phyloP scores from a whole-genome alignment of 1,140 invertebrate species.

The Drosophila murphyi region DNA sequence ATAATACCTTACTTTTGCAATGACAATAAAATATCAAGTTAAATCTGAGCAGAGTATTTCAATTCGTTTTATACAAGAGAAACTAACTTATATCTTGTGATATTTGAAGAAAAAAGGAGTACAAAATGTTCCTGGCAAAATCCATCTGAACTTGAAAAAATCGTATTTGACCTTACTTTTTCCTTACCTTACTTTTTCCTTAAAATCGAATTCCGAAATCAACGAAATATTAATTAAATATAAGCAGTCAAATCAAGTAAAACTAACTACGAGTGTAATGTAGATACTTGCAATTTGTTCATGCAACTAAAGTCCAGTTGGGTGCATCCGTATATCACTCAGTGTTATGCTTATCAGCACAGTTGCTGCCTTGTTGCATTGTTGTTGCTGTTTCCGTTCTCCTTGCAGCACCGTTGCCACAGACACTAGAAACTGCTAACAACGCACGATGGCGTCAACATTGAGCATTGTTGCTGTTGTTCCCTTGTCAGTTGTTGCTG shows the following conservation, averaged over 20 bases:
- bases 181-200: no score
- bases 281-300: background rate
- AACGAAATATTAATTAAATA: no score
- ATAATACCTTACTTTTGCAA: background rate
- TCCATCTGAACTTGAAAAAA: no score
- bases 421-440: constrained; percentile 78
- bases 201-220: no score
- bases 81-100: no score
- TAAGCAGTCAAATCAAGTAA: no score
- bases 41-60: no score
- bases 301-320: constrained; percentile 5
- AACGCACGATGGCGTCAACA: constrained; percentile 78
- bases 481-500: constrained; percentile 47
- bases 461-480: constrained; percentile 57
- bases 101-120: no score
- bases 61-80: no score
- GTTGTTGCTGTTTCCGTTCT: constrained; percentile 38
- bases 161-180: no score
- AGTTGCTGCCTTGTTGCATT: constrained; percentile 63
- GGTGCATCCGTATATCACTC: constrained; percentile 70
- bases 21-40: background rate
- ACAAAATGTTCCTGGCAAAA: no score
- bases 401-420: constrained; percentile 32
- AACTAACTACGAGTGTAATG: background rate
- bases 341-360: constrained; percentile 80